These are phyloP conservation scores for Crax fasciolata DNA, from an alignment of 2,797 vertebrate species.

Conservation along the genomic window DNA sequence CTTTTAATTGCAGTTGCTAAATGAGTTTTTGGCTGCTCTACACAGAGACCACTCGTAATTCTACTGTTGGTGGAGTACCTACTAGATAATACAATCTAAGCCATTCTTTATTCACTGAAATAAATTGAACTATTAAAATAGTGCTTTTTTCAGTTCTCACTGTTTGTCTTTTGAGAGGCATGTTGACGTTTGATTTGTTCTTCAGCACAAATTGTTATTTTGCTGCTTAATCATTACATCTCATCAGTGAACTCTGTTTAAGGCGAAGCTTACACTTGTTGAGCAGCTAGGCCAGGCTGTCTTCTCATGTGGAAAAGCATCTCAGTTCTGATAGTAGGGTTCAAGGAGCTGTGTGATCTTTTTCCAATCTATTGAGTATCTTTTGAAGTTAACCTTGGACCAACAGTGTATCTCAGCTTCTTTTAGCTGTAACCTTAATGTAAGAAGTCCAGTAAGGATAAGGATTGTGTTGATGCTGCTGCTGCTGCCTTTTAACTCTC, in stretches of 20 bases:
- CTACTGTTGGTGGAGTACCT: neutral
- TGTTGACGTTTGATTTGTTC: neutral
- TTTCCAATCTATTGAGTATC: neutral
- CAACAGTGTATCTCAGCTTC: neutral
- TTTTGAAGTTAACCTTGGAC: neutral
- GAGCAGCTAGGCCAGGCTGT: neutral
- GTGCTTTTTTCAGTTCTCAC: neutral
- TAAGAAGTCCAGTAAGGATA: neutral
- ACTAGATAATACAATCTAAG: neutral
- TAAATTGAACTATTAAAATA: neutral
- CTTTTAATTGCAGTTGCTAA: neutral
- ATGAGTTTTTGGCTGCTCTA: neutral
- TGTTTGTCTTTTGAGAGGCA: neutral
- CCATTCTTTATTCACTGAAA: neutral
- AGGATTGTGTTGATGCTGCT: neutral
- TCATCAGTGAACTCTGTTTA: neutral
- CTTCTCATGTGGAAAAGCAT: neutral
- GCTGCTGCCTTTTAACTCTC: neutral
- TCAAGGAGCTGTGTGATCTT: neutral
- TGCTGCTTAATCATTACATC: neutral
- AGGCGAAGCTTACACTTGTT: neutral
- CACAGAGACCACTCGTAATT: neutral
- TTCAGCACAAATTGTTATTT: neutral
- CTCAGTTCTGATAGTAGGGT: neutral
- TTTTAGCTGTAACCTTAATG: neutral